Evolutionary conservation across 2,888 invertebrate species (phyloP).

Genomic region (Ganaspis brasiliensis): DNA sequence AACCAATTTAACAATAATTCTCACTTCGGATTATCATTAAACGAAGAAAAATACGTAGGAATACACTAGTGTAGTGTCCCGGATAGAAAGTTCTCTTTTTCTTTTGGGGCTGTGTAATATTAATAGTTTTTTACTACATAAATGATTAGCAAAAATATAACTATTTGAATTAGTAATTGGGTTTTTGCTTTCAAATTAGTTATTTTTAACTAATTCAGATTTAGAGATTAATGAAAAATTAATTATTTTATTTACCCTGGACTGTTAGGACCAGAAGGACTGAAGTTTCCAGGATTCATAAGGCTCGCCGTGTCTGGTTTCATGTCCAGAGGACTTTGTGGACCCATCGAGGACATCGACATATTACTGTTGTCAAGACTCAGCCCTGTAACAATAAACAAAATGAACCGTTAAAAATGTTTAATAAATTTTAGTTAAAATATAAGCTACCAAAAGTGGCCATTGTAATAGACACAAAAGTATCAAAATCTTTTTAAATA

Average conservation of each 20-base stretch:
- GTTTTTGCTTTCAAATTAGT: no score
- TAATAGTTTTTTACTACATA: no score
- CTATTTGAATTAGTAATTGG: no score
- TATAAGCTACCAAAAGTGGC: neutral
- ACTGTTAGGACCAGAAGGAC: conserved; percentile 84
- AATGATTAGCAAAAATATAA: no score
- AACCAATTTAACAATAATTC: no score
- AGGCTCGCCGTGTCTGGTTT: conserved; percentile 92
- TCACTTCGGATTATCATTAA: no score
- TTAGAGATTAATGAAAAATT: neutral
- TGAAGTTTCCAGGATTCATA: conserved; percentile 84
- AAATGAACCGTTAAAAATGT: conserved; percentile 28
- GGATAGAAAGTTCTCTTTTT: no score
- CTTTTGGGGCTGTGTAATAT: no score
- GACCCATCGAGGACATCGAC: conserved; percentile 86
- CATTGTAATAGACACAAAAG: neutral
- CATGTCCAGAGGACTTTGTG: conserved; percentile 93
- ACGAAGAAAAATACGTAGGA: no score
- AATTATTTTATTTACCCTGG: conserved; percentile 80
- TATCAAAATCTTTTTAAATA: no score
- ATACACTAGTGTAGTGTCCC: no score
- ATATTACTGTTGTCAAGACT: conserved; percentile 87
- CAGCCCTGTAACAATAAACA: conserved; percentile 84
- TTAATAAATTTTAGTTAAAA: neutral
- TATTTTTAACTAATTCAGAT: neutral